phyloP scores from a whole-genome alignment of 2,797 vertebrate genomes.

The Bufotes viridis region DNA sequence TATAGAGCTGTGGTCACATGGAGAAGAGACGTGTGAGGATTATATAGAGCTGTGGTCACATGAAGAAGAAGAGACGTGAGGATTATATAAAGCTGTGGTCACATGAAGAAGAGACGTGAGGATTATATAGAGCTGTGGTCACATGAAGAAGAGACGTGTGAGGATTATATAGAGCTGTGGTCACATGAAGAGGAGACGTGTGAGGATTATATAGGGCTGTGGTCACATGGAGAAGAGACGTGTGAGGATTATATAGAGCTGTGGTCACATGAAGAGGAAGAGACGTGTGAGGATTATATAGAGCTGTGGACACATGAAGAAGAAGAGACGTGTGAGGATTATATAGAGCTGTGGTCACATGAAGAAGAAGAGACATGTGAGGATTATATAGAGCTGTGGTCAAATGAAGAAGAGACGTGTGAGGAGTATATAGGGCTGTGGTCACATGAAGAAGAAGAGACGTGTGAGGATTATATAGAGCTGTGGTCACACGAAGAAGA shows the following conservation, averaged over 20 bases:
- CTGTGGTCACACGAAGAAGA: background rate
- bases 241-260: background rate
- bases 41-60: too few relatives aligned
- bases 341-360: conserved; percentile 7
- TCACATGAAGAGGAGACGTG: background rate
- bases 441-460: background rate
- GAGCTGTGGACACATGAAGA: background rate
- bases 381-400: background rate
- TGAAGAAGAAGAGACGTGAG: too few relatives aligned
- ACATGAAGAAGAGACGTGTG: background rate
- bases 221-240: background rate
- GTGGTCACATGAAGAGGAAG: background rate
- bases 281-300: background rate
- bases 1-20: too few relatives aligned
- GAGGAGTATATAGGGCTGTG: background rate
- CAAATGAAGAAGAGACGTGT: background rate
- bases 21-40: too few relatives aligned
- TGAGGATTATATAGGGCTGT: background rate
- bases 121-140: too few relatives aligned
- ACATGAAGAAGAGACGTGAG: too few relatives aligned
- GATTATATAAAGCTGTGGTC: too few relatives aligned
- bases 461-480: background rate
- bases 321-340: background rate
- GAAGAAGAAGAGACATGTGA: background rate
- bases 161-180: background rate